These are phyloP conservation scores for Gymnothorax javanicus DNA, from an alignment of 2,797 vertebrate species.

Conservation along the genomic window DNA sequence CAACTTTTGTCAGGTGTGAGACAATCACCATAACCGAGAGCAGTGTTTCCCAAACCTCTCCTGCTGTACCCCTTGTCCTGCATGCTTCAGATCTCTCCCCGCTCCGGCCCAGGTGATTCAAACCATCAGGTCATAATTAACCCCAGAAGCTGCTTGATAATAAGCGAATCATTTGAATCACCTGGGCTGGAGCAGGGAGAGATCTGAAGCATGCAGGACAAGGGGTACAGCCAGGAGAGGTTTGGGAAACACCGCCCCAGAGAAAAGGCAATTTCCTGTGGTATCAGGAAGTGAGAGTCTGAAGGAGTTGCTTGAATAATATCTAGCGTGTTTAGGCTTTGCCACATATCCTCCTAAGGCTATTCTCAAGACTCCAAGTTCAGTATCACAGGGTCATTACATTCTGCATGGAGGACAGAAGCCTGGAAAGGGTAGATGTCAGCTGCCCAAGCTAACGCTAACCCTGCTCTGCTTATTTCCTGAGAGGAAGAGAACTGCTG, in stretches of 20 bases:
- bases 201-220: too few relatives aligned
- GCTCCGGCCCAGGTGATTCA: too few relatives aligned
- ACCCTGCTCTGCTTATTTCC: background rate
- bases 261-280: background rate
- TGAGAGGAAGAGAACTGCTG: conserved; percentile 6
- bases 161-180: too few relatives aligned
- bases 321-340: background rate
- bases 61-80: too few relatives aligned
- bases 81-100: too few relatives aligned
- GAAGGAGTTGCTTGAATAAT: background rate
- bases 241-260: background rate
- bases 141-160: too few relatives aligned
- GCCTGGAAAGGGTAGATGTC: conserved; percentile 1
- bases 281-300: background rate
- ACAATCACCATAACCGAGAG: background rate
- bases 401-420: conserved; percentile 16
- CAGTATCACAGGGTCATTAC: background rate
- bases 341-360: background rate
- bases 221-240: too few relatives aligned
- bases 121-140: too few relatives aligned
- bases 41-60: too few relatives aligned
- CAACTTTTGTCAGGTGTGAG: background rate
- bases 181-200: too few relatives aligned
- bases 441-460: background rate
- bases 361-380: background rate